Percentiles rank a stretch among this genome's conserved stretches.
phyloP scores from a whole-genome alignment of 2,797 vertebrate species.

The Huso huso region DNA sequence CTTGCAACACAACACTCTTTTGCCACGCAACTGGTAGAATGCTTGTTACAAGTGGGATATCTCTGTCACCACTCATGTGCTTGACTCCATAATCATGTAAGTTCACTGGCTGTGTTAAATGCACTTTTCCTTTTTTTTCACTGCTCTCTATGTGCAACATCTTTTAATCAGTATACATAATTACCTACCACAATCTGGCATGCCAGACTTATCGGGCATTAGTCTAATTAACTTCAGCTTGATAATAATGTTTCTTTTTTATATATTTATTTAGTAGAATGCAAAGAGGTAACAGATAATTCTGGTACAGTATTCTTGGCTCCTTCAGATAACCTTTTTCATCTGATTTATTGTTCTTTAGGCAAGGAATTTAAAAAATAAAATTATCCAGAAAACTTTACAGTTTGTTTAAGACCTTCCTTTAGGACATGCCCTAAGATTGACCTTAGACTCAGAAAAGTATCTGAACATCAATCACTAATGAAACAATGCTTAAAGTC shows the following conservation, averaged over 20 bases:
- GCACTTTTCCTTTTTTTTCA: constrained; percentile 35
- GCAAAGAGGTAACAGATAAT: constrained; percentile 6
- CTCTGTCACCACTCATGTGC: constrained; percentile 9
- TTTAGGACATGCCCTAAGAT: not conserved
- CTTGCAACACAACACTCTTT: too few species aligned
- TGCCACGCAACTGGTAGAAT: too few species aligned
- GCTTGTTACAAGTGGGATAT: too few species aligned
- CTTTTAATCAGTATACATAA: constrained; percentile 67
- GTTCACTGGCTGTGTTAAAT: constrained; percentile 31
- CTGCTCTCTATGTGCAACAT: constrained; percentile 43
- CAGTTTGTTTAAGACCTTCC: constrained; percentile 5
- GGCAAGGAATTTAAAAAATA: constrained; percentile 3
- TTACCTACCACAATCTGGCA: constrained; percentile 64
- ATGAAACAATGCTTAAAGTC: constrained; percentile 3
- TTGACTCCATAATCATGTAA: constrained; percentile 38
- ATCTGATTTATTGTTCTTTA: not conserved
- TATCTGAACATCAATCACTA: not conserved
- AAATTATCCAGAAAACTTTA: constrained; percentile 1
- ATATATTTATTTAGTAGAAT: constrained; percentile 20
- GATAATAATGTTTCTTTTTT: constrained; percentile 57
- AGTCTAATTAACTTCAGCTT: constrained; percentile 70
- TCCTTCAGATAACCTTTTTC: constrained; percentile 10
- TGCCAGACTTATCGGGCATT: constrained; percentile 67
- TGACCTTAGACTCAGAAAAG: constrained; percentile 5
- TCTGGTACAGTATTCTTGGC: not conserved